Base-by-base conservation (phyloP, 2,113 vertebrate genomes). In the Calypte anna region DNA sequence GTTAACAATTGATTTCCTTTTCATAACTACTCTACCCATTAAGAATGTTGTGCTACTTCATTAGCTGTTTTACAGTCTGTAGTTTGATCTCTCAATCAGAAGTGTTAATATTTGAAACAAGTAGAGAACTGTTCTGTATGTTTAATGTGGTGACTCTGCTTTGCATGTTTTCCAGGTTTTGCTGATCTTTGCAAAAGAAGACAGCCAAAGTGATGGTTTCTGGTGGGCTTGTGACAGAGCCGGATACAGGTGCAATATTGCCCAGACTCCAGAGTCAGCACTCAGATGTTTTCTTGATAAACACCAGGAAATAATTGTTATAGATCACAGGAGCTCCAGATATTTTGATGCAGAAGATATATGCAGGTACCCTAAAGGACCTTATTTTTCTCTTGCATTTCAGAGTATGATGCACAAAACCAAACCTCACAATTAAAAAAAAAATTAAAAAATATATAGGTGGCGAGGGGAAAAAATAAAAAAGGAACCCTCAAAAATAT, bases 211-310 rank as follows among this genome's bases (percentile, higher is more conserved):
- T 36, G 98, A 99, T 85, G 99, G 98, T 10, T 99, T 99, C 97
- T 99, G 99, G 99, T 99, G 99, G 99, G 99, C 99, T 79, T 99
- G 99, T 68, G 99, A 99, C 94, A 98, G 98, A 64, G 99, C 99
- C 4, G 99, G 99, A 11, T 99, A 99, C 96, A 97, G 97, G 53
- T 99, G 99, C 93, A 99, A 98, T 90, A 98, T 99, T 67, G 98
- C 99, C 30, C 97, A 98, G 48, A 99, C 99, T 27, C 98, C 98
- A 1, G 99, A 99, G 92, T 99, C 99, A 48, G 99, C 99, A 0
- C 98, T 99, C 6, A 98, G 99, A 86, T 99, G 98, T 94, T 99
- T 99, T 97, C 97, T 99, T 79, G 99, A 99, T 96, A 99, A 99
- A 72, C 99, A 99, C 61, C 99, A 99, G 59, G 99, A 99, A 97